phyloP scores from a whole-genome alignment of 2,797 vertebrate species.

The Poecilia wingei region DNA sequence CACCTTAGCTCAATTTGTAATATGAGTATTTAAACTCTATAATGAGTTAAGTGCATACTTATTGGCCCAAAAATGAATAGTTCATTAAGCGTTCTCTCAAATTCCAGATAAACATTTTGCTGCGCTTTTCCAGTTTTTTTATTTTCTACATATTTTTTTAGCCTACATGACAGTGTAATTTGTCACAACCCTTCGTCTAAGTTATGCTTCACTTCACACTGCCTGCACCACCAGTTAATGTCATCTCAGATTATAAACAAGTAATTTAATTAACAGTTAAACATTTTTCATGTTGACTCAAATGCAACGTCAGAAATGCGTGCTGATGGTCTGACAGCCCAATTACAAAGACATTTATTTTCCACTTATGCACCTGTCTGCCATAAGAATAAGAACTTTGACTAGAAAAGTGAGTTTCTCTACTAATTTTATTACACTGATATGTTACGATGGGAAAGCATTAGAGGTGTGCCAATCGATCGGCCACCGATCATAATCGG shows the following conservation, averaged over 20 bases:
- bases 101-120: not conserved
- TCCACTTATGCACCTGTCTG: not conserved
- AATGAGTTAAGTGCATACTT: not conserved
- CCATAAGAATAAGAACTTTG: not conserved
- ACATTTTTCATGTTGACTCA: not conserved
- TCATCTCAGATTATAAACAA: not conserved
- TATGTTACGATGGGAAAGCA: not conserved
- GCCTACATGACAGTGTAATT: constrained; percentile 1
- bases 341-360: not conserved
- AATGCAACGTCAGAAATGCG: not conserved
- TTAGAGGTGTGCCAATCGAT: no score
- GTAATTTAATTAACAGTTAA: not conserved
- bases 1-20: not conserved
- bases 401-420: not conserved
- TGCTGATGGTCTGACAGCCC: not conserved
- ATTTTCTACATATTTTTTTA: not conserved
- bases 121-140: not conserved
- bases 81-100: not conserved
- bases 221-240: not conserved
- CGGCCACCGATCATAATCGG: no score
- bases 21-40: not conserved
- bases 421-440: not conserved
- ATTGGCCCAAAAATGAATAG: not conserved
- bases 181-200: not conserved
- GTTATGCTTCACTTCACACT: not conserved